These are phyloP conservation scores for Gouania willdenowi DNA, from an alignment of 2,797 vertebrate species.

Conservation along the genomic window DNA sequence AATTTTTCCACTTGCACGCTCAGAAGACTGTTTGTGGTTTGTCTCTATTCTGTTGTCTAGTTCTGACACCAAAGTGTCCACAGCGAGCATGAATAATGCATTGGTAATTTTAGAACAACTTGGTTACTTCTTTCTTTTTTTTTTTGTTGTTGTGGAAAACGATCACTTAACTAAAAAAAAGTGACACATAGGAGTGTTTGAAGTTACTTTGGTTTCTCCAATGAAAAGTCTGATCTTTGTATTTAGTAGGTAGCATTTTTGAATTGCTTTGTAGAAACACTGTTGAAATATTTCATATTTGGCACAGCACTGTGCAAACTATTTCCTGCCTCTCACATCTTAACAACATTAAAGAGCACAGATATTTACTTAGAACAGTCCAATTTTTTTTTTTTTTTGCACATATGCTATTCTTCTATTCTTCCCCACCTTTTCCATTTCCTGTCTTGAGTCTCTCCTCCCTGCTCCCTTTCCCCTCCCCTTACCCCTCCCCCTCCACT, in stretches of 20 bases:
- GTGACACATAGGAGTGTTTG: too few species aligned
- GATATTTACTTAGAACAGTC: neutral
- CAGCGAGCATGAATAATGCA: conserved; percentile 12
- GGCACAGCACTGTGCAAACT: conserved; percentile 2
- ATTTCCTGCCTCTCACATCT: conserved; percentile 3
- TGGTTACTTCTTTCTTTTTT: too few species aligned
- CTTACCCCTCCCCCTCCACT: too few species aligned
- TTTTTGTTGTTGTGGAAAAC: conserved; percentile 6
- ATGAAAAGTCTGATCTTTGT: conserved; percentile 27
- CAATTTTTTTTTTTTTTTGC: conserved; percentile 2
- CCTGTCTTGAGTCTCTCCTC: too few species aligned
- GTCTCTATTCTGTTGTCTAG: conserved; percentile 16
- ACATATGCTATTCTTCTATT: too few species aligned
- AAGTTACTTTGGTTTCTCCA: conserved; percentile 18
- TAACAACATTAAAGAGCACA: conserved; percentile 5
- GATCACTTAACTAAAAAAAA: conserved; percentile 5
- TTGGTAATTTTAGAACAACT: conserved; percentile 1
- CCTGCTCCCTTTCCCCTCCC: too few species aligned
- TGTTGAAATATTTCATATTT: conserved; percentile 31
- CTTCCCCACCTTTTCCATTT: too few species aligned
- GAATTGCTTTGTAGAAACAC: conserved; percentile 2
- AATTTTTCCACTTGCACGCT: too few species aligned
- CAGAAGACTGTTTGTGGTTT: conserved; percentile 12
- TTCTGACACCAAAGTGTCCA: conserved; percentile 14
- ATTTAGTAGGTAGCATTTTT: conserved; percentile 17